A percentile compares a stretch with the other conserved stretches of the same genome.
Conservation (phyloP, 92 coral and sea anemone species). For the Diadumene lineata region DNA sequence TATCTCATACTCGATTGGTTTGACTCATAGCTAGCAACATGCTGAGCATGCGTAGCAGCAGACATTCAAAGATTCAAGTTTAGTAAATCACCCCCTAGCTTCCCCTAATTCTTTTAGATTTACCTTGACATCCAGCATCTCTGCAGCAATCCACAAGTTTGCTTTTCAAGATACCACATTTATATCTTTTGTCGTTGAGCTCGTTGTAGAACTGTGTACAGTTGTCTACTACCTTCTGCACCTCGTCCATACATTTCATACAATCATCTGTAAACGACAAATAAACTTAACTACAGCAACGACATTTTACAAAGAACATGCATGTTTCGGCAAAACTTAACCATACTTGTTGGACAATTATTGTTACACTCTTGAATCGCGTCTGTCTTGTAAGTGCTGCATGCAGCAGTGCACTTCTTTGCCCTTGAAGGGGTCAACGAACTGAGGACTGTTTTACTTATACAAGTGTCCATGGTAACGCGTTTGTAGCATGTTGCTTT, state of each 20-base stretch:
- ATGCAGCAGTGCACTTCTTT: background rate
- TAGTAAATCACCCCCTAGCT: too few relatives aligned
- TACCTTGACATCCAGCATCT: conserved; percentile 22
- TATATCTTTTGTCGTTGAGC: conserved; percentile 1
- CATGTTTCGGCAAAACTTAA: background rate
- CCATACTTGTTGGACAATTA: conserved; percentile 4
- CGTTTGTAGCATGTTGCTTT: background rate
- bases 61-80: too few relatives aligned
- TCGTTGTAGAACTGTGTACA: conserved; percentile 50
- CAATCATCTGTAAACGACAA: conserved; percentile 49
- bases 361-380: background rate
- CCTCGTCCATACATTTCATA: conserved; percentile 46
- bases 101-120: too few relatives aligned
- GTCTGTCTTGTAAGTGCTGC: background rate
- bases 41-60: too few relatives aligned
- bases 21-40: too few relatives aligned
- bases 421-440: background rate
- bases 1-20: too few relatives aligned
- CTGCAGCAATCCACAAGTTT: conserved; percentile 29
- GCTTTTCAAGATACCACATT: conserved; percentile 33
- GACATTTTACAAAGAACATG: background rate
- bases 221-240: conserved; percentile 33
- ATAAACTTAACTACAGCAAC: background rate
- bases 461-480: background rate
- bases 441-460: background rate